Evolutionary conservation across 2,113 vertebrate species (phyloP).

Genomic region (Brachypteracias leptosomus): DNA sequence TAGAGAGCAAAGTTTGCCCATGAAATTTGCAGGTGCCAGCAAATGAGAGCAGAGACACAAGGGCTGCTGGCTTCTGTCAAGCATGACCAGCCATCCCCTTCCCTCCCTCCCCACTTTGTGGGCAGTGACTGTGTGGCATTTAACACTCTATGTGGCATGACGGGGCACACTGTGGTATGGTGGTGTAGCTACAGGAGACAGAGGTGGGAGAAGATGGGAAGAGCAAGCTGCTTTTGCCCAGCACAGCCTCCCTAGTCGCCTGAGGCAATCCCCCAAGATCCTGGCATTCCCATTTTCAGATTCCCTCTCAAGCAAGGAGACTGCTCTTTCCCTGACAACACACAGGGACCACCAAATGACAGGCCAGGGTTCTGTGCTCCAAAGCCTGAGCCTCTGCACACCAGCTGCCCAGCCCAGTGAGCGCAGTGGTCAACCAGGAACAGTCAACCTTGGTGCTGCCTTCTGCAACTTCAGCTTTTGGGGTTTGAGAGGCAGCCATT

Average conservation of each 20-base stretch:
- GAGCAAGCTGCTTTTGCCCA: background rate
- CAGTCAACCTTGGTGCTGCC: background rate
- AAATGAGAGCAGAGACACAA: accelerated
- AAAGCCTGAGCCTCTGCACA: background rate
- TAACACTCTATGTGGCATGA: accelerated
- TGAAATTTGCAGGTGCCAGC: background rate
- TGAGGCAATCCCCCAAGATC: background rate
- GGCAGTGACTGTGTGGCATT: accelerated
- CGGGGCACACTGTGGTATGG: accelerated
- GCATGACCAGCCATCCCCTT: no score
- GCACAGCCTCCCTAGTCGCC: background rate
- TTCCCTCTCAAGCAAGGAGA: accelerated
- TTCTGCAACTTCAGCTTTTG: background rate
- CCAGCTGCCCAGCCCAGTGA: background rate
- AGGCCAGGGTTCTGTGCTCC: accelerated
- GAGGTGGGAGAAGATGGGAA: background rate
- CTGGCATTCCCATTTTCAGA: background rate
- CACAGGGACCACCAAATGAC: background rate
- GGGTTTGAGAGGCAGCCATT: background rate
- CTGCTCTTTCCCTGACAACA: background rate
- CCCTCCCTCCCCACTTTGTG: background rate
- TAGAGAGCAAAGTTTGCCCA: background rate
- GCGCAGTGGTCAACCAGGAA: background rate
- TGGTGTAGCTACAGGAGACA: background rate
- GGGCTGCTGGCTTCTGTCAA: background rate